Conservation (phyloP, 2,888 invertebrate genomes). For the Athalia cordata region DNA sequence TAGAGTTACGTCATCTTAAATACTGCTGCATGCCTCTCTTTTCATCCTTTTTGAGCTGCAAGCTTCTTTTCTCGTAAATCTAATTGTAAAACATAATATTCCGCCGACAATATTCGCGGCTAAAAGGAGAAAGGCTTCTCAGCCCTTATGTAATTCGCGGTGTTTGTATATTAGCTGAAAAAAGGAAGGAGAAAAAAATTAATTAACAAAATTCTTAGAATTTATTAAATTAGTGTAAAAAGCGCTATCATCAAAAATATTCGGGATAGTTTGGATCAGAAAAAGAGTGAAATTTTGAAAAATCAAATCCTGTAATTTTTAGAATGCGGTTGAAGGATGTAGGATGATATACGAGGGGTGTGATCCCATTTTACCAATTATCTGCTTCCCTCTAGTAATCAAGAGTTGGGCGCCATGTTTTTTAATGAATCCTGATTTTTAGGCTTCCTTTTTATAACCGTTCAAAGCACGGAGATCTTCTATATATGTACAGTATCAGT, state of each 20-base stretch:
- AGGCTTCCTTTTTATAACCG: neutral
- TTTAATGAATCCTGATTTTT: constrained; percentile 21
- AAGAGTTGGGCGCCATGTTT: constrained; percentile 7
- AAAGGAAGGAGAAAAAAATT: neutral
- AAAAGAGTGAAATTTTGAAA: too few relatives aligned
- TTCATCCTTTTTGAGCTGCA: neutral
- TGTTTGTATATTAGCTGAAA: neutral
- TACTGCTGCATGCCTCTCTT: neutral
- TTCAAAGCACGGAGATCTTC: neutral
- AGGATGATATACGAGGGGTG: neutral
- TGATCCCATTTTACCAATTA: constrained; percentile 31
- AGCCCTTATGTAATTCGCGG: neutral
- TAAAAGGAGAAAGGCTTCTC: constrained; percentile 4
- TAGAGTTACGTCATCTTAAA: constrained; percentile 10
- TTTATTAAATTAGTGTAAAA: neutral
- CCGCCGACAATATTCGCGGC: constrained; percentile 9
- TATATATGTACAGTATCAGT: neutral
- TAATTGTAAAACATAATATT: constrained; percentile 23
- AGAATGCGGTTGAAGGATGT: neutral
- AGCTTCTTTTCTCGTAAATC: constrained; percentile 1
- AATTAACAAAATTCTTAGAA: neutral
- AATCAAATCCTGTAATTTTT: neutral
- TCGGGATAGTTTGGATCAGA: too few relatives aligned
- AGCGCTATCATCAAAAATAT: neutral
- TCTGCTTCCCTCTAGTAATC: constrained; percentile 13